phyloP scores from a whole-genome alignment of 2,797 vertebrate species.

The Neosilurus hyrtlii region DNA sequence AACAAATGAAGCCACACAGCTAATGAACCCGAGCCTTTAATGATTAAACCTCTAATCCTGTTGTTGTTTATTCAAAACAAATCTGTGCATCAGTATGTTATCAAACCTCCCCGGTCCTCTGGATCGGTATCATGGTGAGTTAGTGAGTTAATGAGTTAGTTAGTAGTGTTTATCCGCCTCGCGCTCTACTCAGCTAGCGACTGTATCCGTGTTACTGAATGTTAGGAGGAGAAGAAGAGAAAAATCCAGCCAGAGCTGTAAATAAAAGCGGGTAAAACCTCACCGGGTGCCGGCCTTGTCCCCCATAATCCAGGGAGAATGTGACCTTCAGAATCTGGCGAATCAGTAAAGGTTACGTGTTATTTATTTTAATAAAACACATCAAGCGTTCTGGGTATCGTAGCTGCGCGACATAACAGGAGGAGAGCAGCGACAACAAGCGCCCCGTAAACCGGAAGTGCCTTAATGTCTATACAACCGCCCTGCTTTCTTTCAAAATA shows the following conservation, averaged over 20 bases:
- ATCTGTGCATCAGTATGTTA: too few relatives aligned
- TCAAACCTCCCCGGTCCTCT: neutral
- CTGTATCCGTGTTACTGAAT: neutral
- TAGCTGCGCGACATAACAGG: slow-evolving; percentile 25
- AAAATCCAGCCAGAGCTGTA: neutral
- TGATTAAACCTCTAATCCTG: neutral
- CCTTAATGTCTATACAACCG: neutral
- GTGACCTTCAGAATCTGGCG: slow-evolving; percentile 52
- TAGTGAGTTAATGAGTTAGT: too few relatives aligned
- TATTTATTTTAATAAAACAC: slow-evolving; percentile 52
- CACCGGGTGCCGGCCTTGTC: slow-evolving; percentile 82
- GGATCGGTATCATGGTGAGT: too few relatives aligned
- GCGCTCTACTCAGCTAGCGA: slow-evolving; percentile 5
- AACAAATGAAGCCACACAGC: neutral
- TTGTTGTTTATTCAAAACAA: neutral
- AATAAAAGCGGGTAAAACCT: slow-evolving; percentile 23
- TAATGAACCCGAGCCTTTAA: neutral
- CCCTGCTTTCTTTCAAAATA: slow-evolving; percentile 29
- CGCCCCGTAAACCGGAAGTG: slow-evolving; percentile 12
- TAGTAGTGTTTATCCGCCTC: slow-evolving; percentile 4
- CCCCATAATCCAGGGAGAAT: slow-evolving; percentile 74
- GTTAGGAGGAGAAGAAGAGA: neutral
- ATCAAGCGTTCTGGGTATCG: slow-evolving; percentile 10
- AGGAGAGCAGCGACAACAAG: neutral
- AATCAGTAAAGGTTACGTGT: neutral